Conservation (phyloP, 2,113 vertebrate species). For the Toxostoma redivivum region DNA sequence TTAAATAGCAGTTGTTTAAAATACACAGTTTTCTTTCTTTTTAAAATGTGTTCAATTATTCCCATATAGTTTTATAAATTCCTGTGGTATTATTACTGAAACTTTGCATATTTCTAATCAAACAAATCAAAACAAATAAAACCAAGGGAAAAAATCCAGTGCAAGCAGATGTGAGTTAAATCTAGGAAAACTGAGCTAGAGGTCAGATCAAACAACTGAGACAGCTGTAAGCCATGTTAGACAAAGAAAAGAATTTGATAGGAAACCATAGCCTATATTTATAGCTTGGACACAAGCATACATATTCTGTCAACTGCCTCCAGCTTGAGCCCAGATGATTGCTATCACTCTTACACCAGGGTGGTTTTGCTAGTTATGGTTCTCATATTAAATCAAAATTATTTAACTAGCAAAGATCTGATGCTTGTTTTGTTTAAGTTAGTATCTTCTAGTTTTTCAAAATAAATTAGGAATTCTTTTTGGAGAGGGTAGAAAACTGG, state of each 20-base stretch:
- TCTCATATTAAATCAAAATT: background rate
- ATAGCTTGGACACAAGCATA: background rate
- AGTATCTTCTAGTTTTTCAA: background rate
- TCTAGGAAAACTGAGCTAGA: background rate
- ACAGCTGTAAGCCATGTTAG: background rate
- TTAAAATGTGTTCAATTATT: background rate
- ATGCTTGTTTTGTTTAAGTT: background rate
- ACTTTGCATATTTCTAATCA: background rate
- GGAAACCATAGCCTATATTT: background rate
- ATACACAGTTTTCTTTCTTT: background rate
- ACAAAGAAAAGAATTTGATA: background rate
- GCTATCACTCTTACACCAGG: background rate
- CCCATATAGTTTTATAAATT: background rate
- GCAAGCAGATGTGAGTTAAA: background rate
- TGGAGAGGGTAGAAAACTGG: background rate
- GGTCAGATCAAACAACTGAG: background rate
- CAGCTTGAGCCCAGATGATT: background rate
- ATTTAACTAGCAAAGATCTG: background rate
- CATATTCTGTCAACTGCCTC: background rate
- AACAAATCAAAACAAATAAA: background rate
- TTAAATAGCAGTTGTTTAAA: background rate
- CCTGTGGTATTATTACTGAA: background rate
- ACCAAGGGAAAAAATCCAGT: fast-evolving
- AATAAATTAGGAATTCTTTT: background rate
- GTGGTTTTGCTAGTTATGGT: background rate